Conservation (phyloP, 1,140 invertebrate genomes). For the Archivesica marissinica region DNA sequence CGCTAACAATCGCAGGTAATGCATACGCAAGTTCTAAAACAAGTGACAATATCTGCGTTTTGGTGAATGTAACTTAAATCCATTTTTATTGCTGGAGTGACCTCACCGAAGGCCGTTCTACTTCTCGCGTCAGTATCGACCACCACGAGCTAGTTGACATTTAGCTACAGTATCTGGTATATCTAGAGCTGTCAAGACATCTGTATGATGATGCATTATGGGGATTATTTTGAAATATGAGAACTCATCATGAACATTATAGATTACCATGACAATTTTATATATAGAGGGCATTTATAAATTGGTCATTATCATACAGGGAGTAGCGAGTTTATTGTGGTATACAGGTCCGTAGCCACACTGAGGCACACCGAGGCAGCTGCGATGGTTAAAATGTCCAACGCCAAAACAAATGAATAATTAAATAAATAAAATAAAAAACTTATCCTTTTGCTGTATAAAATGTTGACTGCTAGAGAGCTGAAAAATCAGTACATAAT, state of each 20-base stretch:
- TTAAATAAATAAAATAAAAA: no score
- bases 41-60: background rate
- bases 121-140: background rate
- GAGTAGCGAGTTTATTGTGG: background rate
- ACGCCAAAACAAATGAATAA: no score
- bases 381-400: background rate
- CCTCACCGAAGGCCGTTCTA: background rate
- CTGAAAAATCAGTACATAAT: no score
- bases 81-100: background rate
- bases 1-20: no score
- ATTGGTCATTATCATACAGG: background rate
- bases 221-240: slow-evolving; percentile 17
- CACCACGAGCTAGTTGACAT: background rate
- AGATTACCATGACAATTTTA: background rate
- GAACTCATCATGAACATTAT: background rate
- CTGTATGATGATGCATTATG: slow-evolving; percentile 5
- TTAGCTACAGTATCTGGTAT: slow-evolving; percentile 12
- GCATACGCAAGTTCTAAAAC: no score
- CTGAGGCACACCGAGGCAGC: background rate
- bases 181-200: background rate
- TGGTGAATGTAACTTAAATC: background rate
- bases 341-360: background rate
- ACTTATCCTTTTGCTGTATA: no score
- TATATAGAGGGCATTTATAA: background rate
- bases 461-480: no score